Conservation (phyloP, 2,888 invertebrate genomes). For the Aphodius granarius region DNA sequence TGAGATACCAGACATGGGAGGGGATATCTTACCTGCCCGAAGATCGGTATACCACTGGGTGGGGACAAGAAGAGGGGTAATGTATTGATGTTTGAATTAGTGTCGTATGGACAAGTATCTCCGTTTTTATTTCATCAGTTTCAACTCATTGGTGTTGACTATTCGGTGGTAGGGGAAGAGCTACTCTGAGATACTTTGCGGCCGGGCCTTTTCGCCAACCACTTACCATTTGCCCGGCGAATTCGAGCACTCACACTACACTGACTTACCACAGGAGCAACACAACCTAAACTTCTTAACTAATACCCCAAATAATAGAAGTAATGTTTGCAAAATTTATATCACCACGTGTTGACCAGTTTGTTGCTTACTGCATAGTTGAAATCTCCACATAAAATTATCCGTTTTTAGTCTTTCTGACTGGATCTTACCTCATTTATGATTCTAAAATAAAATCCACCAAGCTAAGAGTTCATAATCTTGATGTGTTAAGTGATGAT, state of each 20-base stretch:
- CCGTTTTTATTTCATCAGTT: constrained; percentile 48
- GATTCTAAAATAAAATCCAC: no score
- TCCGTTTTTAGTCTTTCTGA: no score
- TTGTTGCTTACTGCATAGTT: no score
- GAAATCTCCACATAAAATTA: no score
- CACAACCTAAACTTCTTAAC: not conserved
- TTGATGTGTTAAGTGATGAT: no score
- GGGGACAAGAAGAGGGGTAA: constrained; percentile 46
- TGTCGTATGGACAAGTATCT: constrained; percentile 49
- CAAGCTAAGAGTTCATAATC: no score
- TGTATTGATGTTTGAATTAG: constrained; percentile 53
- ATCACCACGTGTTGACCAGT: no score
- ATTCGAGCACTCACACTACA: constrained; percentile 3
- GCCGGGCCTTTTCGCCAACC: constrained; percentile 30
- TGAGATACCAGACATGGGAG: constrained; percentile 39
- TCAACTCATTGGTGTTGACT: constrained; percentile 48
- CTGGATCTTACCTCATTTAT: no score
- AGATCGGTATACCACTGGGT: constrained; percentile 39
- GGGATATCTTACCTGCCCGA: constrained; percentile 43
- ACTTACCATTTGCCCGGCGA: constrained; percentile 18
- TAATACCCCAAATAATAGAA: not conserved
- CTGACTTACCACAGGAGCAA: not conserved
- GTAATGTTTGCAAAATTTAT: no score
- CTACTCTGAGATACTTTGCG: constrained; percentile 17
- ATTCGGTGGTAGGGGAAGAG: constrained; percentile 25